Percentiles rank a stretch among this genome's conserved stretches.
Evolutionary conservation across 2,113 vertebrate species (phyloP).

Genomic region (Pongo abelii): DNA sequence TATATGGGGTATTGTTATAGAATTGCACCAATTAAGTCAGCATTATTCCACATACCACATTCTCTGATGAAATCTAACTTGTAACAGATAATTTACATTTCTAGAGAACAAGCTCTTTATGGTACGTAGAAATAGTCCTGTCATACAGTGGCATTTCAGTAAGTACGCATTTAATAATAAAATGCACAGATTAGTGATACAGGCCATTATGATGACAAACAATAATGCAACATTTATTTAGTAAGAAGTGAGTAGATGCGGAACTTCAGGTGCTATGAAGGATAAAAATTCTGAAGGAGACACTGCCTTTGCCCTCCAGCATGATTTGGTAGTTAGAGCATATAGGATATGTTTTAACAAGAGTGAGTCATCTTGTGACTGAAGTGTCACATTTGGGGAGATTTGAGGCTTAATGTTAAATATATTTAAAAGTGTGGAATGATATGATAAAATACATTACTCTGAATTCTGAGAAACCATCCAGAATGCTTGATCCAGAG

Average conservation of each 20-base stretch:
- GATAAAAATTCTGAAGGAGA: neutral
- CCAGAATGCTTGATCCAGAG: conserved; percentile 15
- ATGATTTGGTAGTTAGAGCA: neutral
- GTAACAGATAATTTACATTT: neutral
- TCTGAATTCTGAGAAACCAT: conserved; percentile 44
- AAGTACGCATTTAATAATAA: neutral
- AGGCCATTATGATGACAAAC: neutral
- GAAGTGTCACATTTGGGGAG: conserved; percentile 16
- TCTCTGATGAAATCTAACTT: neutral
- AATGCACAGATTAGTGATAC: neutral
- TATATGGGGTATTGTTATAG: neutral
- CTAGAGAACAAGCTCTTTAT: neutral
- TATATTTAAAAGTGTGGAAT: conserved; percentile 27
- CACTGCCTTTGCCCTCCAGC: neutral
- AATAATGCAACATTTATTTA: neutral
- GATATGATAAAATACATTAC: neutral
- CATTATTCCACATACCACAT: neutral
- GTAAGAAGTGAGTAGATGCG: neutral
- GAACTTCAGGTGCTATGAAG: neutral
- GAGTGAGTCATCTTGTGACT: neutral
- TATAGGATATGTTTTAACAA: neutral
- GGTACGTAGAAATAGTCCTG: neutral
- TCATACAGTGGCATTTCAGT: neutral
- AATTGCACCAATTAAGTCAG: neutral
- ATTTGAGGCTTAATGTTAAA: conserved; percentile 8